Base-by-base conservation (phyloP, 64 coral and sea anemone genomes). In the Montipora foliosa region DNA sequence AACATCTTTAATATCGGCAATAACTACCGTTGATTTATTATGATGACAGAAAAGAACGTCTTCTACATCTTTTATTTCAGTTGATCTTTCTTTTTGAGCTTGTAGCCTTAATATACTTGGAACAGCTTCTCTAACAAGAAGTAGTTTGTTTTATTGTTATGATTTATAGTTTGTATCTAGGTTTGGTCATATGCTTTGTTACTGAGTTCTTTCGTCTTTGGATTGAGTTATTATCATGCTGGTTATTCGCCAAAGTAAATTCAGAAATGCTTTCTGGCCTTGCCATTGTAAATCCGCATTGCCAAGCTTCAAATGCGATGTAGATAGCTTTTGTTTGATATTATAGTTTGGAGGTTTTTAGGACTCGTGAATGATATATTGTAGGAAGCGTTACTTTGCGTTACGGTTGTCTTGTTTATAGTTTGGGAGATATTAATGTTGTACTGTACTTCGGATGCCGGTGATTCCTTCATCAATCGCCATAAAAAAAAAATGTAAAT, bases 261-360 rank as follows among this genome's bases (percentile, higher is more conserved):
- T 72, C 69, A 72, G 69, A 72, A 72, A 72, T 72, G 69, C 69
- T 72, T 72, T 72, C 69, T 72, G 69, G 69, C 69, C 69, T 72
- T 16, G 69, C 5, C 69, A 72, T 72, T 72, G 24, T 21, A 44
- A 75, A 29, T 75, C 72, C 45, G 22, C 72, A 29, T 75, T 75
- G 72, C 72, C 72, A 75, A 75, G 72, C 72, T 75, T 75, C 5
- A 75, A 75, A 75, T 44, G 72, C 72, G 4, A 12, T 75, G 14
- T 66, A 66, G 61, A 66, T 14, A 66, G 61, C 73, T 75, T 75
- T 75, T 75, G 73, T 0, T 75, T 75, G 73, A 25, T 0, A 25
- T 29, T 37, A 12, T 75, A 75, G 73, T 75, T 75, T 75, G 8
- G 21, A 75, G 73, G 73, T 75, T 75, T 24, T 75, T 5, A 73